Base-by-base conservation (phyloP, 2,888 invertebrate genomes). In the Embidobia sp. region DNA sequence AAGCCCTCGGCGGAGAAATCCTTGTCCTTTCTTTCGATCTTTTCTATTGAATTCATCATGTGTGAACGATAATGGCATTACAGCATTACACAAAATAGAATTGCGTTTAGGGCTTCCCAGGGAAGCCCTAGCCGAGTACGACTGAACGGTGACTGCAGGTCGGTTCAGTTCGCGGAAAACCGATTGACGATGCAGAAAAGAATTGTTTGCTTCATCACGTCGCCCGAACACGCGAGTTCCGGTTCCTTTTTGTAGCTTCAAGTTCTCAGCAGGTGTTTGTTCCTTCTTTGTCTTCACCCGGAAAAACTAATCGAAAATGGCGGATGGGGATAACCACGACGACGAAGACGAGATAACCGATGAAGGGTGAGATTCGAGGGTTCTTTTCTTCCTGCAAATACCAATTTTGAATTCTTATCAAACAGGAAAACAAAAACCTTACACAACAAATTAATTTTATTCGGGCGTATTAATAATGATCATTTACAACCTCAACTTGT, bases 1-100 rank as follows among this genome's bases (percentile, higher is more conserved):
- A 61, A 61, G 67, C 53, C 61, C 0, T 11, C 26, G 37, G 37
- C n/a, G 11, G 22, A 27, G 53, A 66, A 51, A 70, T 66, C 59
- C 66, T 53, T 66, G 64, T 66, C 64, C 57, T 46, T 70, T 51
- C 59, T 31, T 18, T 67, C 29, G 33, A 27, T 63, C 42, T 57
- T 22, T 8, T 46, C 46, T 55, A 77, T 67, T 49, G 8, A 55
- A 73, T 49, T 67, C 55, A 48, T 40, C 44, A 77, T 49, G 51
- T 63, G 46, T 55, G 55, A 48, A 40, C 46, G 59, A 51, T 86
- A 87, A 87, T 87, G 81, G 77, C 53, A 84, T 87, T 87, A 86
- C 70, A 77, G 86, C 69, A 86, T 87, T 86, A 87, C 80, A 84
- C 80, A 86, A 87, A 86, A 87, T 86, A 86, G 86, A 84, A 84